Base-by-base conservation (phyloP, 2,797 vertebrate species). In the Moxostoma hubbsi region DNA sequence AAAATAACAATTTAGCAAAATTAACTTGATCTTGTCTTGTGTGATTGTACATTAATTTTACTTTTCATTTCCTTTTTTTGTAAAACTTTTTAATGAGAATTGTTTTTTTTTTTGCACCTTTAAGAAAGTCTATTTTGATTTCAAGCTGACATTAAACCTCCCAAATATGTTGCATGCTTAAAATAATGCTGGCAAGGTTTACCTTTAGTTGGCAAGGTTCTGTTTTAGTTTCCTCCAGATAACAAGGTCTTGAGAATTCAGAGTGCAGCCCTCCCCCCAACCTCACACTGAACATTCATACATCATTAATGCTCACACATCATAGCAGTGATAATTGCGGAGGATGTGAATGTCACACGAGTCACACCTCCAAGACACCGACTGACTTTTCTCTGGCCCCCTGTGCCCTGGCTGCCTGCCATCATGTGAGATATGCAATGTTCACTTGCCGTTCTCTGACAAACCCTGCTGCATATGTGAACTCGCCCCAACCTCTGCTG, bases 251-350 rank as follows among this genome's bases (percentile, higher is more conserved):
- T 75, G 87, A 87, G 90, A 91, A 91, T 90, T 88, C 54, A 0
- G 58, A 63, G 49, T 62, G 8, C 18, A 43, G 13, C 13, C 71
- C 5, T 83, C 86, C 87, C 87, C 87, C 86, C 86, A 85, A 76
- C 86, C 89, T 85, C 92, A 90, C 82, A 81, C 90, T 88, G 91
- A 89, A 91, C 83, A 80, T 90, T 93, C 92, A 93, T 94, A 91
- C 90, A 94, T 93, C 91, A 93, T 93, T 94, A 94, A 94, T 93
- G 92, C 90, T 90, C 90, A 85, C 92, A 92, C 91, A 92, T 93
- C 91, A 92, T 90, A 90, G 92, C 89, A 85, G 89, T 91, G 90
- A 93, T 94, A 94, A 93, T 93, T 94, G 93, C 89, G 76, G 81
- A 86, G 89, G 90, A 93, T 89, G 85, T 92, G 91, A 93, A 93